Percentiles rank a stretch among this genome's conserved stretches.
Evolutionary conservation across 2,888 invertebrate species (phyloP).

Genomic region (Andrena camellia): DNA sequence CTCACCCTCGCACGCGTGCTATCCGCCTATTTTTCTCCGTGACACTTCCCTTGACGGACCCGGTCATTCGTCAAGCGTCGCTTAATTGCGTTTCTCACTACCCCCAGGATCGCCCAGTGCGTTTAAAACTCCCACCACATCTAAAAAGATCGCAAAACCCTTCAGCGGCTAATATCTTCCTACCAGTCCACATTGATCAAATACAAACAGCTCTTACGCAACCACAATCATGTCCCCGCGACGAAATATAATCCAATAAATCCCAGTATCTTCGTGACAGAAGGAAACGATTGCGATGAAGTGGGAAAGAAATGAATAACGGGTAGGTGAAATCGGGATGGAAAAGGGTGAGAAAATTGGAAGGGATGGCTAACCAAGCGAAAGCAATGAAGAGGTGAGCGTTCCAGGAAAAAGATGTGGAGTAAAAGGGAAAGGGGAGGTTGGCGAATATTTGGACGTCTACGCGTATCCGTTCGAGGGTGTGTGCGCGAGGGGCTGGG

Average conservation of each 20-base stretch:
- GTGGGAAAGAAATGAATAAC: not conserved
- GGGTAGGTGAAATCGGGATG: not conserved
- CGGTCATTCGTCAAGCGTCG: too few relatives aligned
- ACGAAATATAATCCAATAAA: constrained; percentile 2
- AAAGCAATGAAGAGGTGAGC: not conserved
- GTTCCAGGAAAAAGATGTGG: not conserved
- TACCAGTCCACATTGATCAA: not conserved
- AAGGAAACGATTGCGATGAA: not conserved
- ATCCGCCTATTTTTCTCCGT: too few relatives aligned
- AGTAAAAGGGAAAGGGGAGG: not conserved
- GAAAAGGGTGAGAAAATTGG: constrained; percentile 7
- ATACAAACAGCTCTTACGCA: not conserved
- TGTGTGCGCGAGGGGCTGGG: constrained; percentile 10
- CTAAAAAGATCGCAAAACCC: too few relatives aligned
- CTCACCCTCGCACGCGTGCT: too few relatives aligned
- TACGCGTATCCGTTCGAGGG: constrained; percentile 3
- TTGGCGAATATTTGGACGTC: constrained; percentile 38
- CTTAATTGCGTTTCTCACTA: too few relatives aligned
- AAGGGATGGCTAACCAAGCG: constrained; percentile 1
- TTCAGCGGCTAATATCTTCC: too few relatives aligned
- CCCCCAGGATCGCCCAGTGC: too few relatives aligned
- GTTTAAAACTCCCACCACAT: too few relatives aligned
- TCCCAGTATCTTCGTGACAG: not conserved
- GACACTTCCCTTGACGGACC: too few relatives aligned
- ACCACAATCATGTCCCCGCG: not conserved